Evolutionary conservation across 2,888 invertebrate species (phyloP).

Genomic region (Dicranocentrus wangi): DNA sequence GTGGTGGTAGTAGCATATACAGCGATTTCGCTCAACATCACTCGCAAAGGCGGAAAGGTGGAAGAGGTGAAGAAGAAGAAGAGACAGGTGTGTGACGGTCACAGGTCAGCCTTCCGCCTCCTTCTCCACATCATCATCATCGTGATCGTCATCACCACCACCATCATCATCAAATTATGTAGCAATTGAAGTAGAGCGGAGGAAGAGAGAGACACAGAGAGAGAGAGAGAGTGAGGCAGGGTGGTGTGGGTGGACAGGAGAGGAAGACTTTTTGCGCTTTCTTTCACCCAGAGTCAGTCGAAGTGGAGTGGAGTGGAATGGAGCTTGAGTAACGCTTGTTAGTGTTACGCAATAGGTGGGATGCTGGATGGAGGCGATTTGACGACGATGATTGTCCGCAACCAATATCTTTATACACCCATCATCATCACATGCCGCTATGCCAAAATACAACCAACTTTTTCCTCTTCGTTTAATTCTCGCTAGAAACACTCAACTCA

Average conservation of each 20-base stretch:
- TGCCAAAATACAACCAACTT: slow-evolving; percentile 7
- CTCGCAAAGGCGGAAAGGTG: slow-evolving; percentile 36
- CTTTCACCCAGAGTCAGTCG: slow-evolving; percentile 21
- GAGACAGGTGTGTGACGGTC: slow-evolving; percentile 50
- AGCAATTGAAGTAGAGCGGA: too few relatives aligned
- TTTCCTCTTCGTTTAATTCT: slow-evolving; percentile 23
- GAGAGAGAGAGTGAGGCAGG: not conserved
- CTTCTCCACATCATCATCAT: slow-evolving; percentile 27
- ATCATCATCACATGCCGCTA: not conserved
- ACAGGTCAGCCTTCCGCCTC: slow-evolving; percentile 34
- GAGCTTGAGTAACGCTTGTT: not conserved
- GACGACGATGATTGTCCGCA: slow-evolving; percentile 14
- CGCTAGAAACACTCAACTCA: slow-evolving; percentile 25
- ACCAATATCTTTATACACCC: slow-evolving; percentile 4
- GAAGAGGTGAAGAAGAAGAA: slow-evolving; percentile 26
- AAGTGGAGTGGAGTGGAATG: too few relatives aligned
- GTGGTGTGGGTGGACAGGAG: not conserved
- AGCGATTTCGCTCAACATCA: slow-evolving; percentile 35
- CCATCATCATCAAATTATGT: slow-evolving; percentile 31
- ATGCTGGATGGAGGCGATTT: too few relatives aligned
- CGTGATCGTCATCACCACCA: slow-evolving; percentile 32
- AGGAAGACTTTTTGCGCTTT: not conserved
- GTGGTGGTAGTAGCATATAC: slow-evolving; percentile 19
- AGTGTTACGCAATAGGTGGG: not conserved
- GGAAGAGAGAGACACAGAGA: too few relatives aligned